Percentiles rank a stretch among this genome's conserved stretches.
Conservation (phyloP, 2,888 invertebrate species). For the Callosobruchus maculatus region DNA sequence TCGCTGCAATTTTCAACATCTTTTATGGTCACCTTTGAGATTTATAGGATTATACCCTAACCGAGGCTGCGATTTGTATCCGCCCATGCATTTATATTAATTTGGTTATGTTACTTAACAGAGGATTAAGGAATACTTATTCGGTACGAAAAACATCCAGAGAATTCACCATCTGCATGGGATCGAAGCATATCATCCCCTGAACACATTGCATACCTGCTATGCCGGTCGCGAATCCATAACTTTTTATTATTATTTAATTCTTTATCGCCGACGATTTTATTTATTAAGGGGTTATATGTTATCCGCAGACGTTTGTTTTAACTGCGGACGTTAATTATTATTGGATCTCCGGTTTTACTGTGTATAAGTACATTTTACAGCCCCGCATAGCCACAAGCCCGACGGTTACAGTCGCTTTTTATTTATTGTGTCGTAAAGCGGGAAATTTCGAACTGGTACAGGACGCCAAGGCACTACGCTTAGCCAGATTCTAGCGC, state of each 20-base stretch:
- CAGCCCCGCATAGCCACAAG: neutral
- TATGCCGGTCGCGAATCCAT: neutral
- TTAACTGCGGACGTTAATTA: slow-evolving; percentile 35
- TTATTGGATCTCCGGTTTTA: slow-evolving; percentile 29
- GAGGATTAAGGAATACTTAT: neutral
- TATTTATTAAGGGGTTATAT: neutral
- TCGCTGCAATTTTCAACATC: no score
- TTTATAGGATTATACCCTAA: no score
- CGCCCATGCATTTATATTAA: no score
- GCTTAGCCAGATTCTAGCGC: neutral
- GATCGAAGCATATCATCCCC: neutral
- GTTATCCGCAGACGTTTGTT: slow-evolving; percentile 24
- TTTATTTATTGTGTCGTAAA: neutral
- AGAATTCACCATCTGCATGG: neutral
- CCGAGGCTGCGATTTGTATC: no score
- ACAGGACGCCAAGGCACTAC: neutral
- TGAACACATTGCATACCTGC: neutral
- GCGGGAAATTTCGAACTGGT: neutral
- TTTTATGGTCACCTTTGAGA: no score
- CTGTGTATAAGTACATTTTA: neutral
- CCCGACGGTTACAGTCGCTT: neutral
- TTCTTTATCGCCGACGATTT: neutral
- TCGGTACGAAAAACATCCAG: neutral
- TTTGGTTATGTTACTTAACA: neutral
- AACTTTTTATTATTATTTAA: neutral